A percentile compares a stretch with the other conserved stretches of the same genome.
These are phyloP conservation scores for Cosmia trapezina DNA, from an alignment of 2,888 invertebrate species.

Conservation along the genomic window DNA sequence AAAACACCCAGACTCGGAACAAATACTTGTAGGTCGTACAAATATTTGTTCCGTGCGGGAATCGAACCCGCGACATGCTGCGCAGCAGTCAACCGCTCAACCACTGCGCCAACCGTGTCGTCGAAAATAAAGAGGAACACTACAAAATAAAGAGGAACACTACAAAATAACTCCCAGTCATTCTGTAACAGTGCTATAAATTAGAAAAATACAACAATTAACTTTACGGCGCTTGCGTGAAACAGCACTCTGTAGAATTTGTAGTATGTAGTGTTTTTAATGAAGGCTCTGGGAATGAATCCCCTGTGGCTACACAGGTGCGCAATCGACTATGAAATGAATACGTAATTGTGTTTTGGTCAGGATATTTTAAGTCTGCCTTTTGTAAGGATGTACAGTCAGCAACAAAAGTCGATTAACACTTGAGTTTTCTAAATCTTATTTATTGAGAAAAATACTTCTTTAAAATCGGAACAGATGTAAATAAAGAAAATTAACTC, in stretches of 20 bases:
- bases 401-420: no score
- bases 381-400: neutral
- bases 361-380: neutral
- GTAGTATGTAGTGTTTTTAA: neutral
- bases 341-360: constrained; percentile 18
- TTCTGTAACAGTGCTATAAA: neutral
- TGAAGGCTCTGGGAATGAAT: neutral
- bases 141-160: neutral
- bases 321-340: constrained; percentile 25
- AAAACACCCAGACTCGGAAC: no score
- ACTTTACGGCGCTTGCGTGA: neutral
- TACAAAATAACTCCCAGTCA: neutral
- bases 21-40: no score
- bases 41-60: no score
- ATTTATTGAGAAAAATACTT: no score
- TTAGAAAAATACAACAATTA: neutral
- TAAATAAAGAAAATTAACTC: no score
- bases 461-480: no score
- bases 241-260: neutral
- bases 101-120: no score
- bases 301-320: constrained; percentile 1
- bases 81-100: no score
- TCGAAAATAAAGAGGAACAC: no score
- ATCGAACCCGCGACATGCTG: no score
- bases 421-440: no score